phyloP scores from a whole-genome alignment of 2,797 vertebrate species.

The Hemitrygon akajei region DNA sequence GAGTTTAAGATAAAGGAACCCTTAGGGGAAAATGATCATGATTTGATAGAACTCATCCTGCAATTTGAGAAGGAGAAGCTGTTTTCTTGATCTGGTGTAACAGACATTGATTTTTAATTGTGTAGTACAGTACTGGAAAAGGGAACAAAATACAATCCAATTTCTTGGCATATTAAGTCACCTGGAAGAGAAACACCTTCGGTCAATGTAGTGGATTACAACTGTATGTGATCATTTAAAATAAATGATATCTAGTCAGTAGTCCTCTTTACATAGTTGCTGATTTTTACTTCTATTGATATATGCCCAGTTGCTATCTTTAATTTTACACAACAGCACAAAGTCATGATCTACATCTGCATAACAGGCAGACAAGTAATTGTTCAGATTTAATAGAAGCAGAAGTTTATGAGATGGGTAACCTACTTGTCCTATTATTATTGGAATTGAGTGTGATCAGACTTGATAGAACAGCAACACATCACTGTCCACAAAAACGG shows the following conservation, averaged over 20 bases:
- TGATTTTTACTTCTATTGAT: not conserved
- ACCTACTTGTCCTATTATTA: not conserved
- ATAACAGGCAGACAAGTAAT: not conserved
- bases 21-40: too few relatives aligned
- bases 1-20: too few relatives aligned
- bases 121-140: too few relatives aligned
- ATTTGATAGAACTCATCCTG: too few relatives aligned
- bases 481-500: not conserved
- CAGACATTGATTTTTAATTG: too few relatives aligned
- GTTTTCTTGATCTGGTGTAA: too few relatives aligned
- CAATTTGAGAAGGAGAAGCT: too few relatives aligned
- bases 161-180: not conserved
- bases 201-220: not conserved
- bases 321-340: not conserved
- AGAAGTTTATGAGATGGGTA: not conserved
- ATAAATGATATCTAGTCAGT: not conserved
- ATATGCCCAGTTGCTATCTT: not conserved
- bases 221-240: not conserved
- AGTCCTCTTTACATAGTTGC: not conserved
- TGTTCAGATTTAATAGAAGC: not conserved
- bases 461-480: not conserved
- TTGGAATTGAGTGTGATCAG: not conserved
- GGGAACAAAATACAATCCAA: too few relatives aligned
- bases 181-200: not conserved
- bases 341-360: not conserved